Conservation (phyloP, 2,797 vertebrate genomes). For the Prunella strophiata region DNA sequence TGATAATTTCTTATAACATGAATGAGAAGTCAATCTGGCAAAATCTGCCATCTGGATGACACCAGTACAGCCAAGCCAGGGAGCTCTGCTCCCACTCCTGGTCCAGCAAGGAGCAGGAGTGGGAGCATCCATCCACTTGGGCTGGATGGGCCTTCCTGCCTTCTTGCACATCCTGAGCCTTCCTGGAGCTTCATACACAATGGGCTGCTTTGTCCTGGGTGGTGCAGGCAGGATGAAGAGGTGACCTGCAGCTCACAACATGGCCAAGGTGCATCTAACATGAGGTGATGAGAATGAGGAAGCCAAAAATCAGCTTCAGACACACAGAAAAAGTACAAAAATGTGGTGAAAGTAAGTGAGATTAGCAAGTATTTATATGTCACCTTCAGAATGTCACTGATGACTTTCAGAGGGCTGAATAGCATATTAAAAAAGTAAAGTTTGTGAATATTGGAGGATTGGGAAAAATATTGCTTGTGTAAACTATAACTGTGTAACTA, state of each 20-base stretch:
- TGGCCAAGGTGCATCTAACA: background rate
- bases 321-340: background rate
- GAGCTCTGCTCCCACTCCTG: background rate
- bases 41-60: background rate
- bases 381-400: background rate
- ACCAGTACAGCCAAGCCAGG: background rate
- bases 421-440: background rate
- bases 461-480: background rate
- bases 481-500: background rate
- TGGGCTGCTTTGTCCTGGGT: background rate
- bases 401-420: background rate
- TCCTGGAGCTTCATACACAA: fast-evolving
- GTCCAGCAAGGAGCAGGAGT: background rate
- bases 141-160: background rate
- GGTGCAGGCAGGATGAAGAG: background rate
- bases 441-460: background rate
- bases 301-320: background rate
- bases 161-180: background rate
- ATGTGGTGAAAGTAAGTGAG: fast-evolving
- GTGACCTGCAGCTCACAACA: background rate
- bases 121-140: background rate
- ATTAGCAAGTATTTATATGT: background rate
- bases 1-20: background rate
- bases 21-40: background rate
- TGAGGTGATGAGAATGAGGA: background rate